Conservation (phyloP, 1,140 invertebrate species). For the Neodiprion fabricii region DNA sequence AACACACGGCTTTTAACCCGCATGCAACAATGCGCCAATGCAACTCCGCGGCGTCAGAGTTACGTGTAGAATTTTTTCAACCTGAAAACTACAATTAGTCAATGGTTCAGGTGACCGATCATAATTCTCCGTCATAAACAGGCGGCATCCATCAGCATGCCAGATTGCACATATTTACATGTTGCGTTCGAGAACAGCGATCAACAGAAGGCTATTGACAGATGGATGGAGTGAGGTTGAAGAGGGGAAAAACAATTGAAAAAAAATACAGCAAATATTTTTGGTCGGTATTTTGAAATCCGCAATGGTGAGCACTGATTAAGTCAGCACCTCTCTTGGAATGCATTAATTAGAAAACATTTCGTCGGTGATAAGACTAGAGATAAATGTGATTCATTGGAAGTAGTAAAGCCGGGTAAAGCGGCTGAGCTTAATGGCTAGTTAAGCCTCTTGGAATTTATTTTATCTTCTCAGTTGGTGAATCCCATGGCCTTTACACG, state of each 20-base stretch:
- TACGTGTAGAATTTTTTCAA: background rate
- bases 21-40: no score
- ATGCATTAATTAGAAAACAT: slow-evolving; percentile 15
- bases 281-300: background rate
- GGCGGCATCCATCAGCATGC: background rate
- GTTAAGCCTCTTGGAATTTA: slow-evolving; percentile 18
- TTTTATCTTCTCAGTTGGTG: background rate
- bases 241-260: no score
- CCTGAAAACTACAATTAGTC: background rate
- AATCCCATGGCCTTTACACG: background rate
- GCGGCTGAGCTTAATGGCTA: slow-evolving; percentile 5
- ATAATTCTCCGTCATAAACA: background rate
- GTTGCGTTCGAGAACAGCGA: background rate
- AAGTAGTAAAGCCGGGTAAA: slow-evolving; percentile 9
- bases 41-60: no score
- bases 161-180: background rate
- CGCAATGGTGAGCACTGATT: background rate
- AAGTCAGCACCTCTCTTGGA: background rate
- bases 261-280: no score
- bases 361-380: background rate
- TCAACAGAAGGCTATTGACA: no score
- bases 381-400: slow-evolving; percentile 19
- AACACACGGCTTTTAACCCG: no score
- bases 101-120: slow-evolving; percentile 6
- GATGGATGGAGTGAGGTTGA: no score